Conservation (phyloP, 2,888 invertebrate genomes). For the Erebia epiphron region DNA sequence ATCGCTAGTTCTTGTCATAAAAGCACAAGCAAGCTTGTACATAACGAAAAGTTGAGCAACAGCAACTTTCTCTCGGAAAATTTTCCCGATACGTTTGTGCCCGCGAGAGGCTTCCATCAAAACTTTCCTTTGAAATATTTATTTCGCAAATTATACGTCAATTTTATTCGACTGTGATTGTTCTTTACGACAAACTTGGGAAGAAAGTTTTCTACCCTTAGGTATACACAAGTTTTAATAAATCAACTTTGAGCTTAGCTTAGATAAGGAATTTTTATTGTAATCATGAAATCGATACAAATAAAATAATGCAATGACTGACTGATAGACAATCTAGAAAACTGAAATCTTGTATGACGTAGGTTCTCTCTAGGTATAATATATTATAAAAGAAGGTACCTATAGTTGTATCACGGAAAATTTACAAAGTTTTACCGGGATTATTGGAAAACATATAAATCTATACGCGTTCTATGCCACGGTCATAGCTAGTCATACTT, state of each 20-base stretch:
- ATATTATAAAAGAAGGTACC: too few relatives aligned
- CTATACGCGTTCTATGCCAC: too few relatives aligned
- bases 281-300: background rate
- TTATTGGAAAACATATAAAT: too few relatives aligned
- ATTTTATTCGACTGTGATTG: constrained; percentile 35
- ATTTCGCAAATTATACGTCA: constrained; percentile 38
- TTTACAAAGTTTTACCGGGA: too few relatives aligned
- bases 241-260: constrained; percentile 6
- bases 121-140: constrained; percentile 37
- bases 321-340: too few relatives aligned
- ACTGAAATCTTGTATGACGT: too few relatives aligned
- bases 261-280: too few relatives aligned
- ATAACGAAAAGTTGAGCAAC: constrained; percentile 17
- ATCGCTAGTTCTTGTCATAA: constrained; percentile 3
- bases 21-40: constrained; percentile 18
- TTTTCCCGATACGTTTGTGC: constrained; percentile 32
- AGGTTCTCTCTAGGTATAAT: too few relatives aligned
- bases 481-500: too few relatives aligned
- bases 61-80: constrained; percentile 38
- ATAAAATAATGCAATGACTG: too few relatives aligned
- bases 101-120: constrained; percentile 26
- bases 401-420: too few relatives aligned
- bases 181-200: constrained; percentile 26
- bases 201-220: background rate
- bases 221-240: background rate